These are phyloP conservation scores for Cyprinella venusta DNA, from an alignment of 2,797 vertebrate genomes.

Conservation along the genomic window DNA sequence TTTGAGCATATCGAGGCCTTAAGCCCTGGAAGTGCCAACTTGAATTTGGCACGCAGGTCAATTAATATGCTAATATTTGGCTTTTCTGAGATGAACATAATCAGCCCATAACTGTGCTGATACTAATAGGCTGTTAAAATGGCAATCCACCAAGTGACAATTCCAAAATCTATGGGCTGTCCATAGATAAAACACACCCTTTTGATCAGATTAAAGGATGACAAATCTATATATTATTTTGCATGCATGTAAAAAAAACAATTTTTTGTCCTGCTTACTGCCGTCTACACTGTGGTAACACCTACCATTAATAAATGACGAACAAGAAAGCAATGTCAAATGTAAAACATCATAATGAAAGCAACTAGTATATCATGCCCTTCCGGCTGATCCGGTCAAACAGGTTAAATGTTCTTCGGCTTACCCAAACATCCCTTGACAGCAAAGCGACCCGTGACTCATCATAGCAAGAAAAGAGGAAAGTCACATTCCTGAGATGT, in stretches of 20 bases:
- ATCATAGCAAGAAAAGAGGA: constrained; percentile 22
- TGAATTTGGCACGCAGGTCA: neutral
- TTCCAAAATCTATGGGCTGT: neutral
- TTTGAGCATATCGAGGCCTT: too few relatives aligned
- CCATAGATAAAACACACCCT: neutral
- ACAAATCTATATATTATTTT: neutral
- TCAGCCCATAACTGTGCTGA: neutral
- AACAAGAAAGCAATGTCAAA: neutral
- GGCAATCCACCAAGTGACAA: neutral
- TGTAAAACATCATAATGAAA: neutral
- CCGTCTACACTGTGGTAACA: neutral
- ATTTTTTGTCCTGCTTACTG: neutral
- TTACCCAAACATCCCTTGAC: constrained; percentile 11
- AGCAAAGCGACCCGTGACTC: constrained; percentile 6
- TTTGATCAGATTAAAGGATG: too few relatives aligned
- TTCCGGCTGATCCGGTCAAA: constrained; percentile 8
- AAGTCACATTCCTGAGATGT: constrained; percentile 46
- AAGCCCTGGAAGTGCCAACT: neutral
- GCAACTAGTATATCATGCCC: constrained; percentile 15
- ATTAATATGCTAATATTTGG: constrained; percentile 1
- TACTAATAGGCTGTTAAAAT: neutral
- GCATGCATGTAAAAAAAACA: neutral
- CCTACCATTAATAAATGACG: neutral
- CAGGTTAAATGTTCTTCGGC: neutral
- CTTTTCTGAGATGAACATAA: neutral